Evolutionary conservation across 2,888 invertebrate genomes (phyloP).

Genomic region (Erebia ligea): DNA sequence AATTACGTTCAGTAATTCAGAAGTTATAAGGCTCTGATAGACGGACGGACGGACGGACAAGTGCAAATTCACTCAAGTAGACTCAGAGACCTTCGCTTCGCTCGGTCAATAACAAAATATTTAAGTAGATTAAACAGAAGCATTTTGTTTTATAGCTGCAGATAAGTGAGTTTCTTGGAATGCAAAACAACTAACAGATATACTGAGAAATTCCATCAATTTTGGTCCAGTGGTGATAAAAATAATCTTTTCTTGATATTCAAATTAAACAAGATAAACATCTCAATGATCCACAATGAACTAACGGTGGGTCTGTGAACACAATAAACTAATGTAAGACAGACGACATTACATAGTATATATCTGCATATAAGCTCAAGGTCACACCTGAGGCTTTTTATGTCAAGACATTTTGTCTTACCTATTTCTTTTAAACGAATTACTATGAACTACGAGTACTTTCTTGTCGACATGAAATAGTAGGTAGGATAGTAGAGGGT

Average conservation of each 20-base stretch:
- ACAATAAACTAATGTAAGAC: constrained; percentile 6
- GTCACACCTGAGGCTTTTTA: neutral
- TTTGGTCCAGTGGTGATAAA: neutral
- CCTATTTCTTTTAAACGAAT: too few species aligned
- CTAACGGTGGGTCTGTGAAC: constrained; percentile 4
- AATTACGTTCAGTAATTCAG: too few species aligned
- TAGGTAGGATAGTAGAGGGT: too few species aligned
- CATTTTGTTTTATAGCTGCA: neutral
- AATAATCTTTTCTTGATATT: constrained; percentile 15
- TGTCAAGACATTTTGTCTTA: neutral
- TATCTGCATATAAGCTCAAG: neutral
- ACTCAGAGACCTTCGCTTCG: too few species aligned
- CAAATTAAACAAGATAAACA: constrained; percentile 5
- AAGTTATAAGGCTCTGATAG: too few species aligned
- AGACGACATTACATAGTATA: neutral
- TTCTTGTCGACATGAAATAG: too few species aligned
- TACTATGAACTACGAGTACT: too few species aligned
- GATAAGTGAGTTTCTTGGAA: neutral
- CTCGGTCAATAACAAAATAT: neutral
- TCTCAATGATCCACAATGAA: constrained; percentile 6
- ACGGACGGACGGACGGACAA: too few species aligned
- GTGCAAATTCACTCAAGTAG: too few species aligned
- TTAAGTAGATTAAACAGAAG: neutral
- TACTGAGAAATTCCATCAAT: neutral
- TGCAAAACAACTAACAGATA: neutral